Base-by-base conservation (phyloP, 1,140 invertebrate species). In the Leptestheria dahalacensis region DNA sequence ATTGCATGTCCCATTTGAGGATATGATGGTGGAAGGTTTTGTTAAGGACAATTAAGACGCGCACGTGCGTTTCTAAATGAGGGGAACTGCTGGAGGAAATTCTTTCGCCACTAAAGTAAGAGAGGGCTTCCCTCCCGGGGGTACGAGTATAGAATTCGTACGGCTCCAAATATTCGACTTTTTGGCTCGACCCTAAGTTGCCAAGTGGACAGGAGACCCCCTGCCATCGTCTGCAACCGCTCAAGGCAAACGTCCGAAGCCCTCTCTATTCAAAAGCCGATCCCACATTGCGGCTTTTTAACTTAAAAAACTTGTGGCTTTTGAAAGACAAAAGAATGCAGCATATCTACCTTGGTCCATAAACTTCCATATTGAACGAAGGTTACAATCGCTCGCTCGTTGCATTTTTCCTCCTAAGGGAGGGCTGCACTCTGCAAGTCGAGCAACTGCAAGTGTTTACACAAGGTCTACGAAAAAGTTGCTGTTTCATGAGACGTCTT, bases 141-240 rank as follows among this genome's bases (percentile, higher is more conserved):
- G 6, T 41, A 6, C 15, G 33, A 6, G 33, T 41, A 41, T 9
- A 41, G 15, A 6, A 41, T 41, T 41, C 33, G 33, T 41, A n/a
- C 15, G 33, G 33, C 15, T 41, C 15, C 33, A 41, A 41, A 41
- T 41, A n/a, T n/a, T n/a, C n/a, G 33, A 15, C 6, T 6, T 41
- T 41, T 41, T 6, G 33, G 33, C 6, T 41, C 33, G 33, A 41
- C 33, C 15, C 33, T 20, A 55, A 26, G 53, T 55, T 55, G 53
- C 53, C 53, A 55, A 55, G 53, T 55, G 53, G 53, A 55, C 53
- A 55, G 53, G 53, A 55, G 53, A 55, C 53, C 53, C 53, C 53
- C 53, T 55, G 53, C 53, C 53, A 55, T 55, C 53, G 6, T 29
- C 33, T 41, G 33, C 33, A 6, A 41, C 6, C 15, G 33, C 33